Evolutionary conservation across 2,113 vertebrate species (phyloP), one percentile per base, ranked within the genome.

Genomic region (Sebastes fasciatus): DNA sequence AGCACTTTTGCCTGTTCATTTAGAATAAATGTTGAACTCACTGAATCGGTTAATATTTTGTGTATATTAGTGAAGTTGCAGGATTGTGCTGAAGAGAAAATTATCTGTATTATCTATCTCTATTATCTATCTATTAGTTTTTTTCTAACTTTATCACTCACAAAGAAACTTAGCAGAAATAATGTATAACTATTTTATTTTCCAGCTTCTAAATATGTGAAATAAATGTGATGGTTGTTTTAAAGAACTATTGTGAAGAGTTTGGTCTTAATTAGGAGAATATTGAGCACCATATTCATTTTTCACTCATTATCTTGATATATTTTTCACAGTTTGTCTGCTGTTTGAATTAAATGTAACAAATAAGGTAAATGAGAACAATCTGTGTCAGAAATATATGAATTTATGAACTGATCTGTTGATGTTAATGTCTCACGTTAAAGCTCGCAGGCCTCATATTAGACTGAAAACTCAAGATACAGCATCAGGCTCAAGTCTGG

Each of bases 361-460:
- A 9, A 60, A 23, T 17, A 49, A 16, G 2, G 2, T 26, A 26
- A 60, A 46, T 57, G 9, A 16, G 12, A 63, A 54, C 0, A 4
- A 66, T 6, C 5, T n/a, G 19, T 43, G 61, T 8, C 8, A 5
- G 8, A 2, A n/a, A 63, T 67, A 51, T 46, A 10, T 5, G 12
- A 48, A 64, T 71, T 60, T 34, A 26, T 61, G 48, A 55, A 74
- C 5, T 7, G 9, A 34, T 34, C 8, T 84, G 21, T 13, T 40
- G 19, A 52, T 60, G 26, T 64, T 55, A 23, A 63, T 72, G 57
- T 46, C 45, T 26, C 51, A 23, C 16, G 42, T 61, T 71, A 10
- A 23, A 7, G 34, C 58, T 88, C 12, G 23, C 7, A 87, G 85
- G 82, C 87, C 82, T 91, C 70, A 64, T 11, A 4, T 66, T 51